A percentile compares a stretch with the other conserved stretches of the same genome.
These are phyloP conservation scores for Dascillus cervinus DNA, from an alignment of 2,888 invertebrate species.

Conservation along the genomic window DNA sequence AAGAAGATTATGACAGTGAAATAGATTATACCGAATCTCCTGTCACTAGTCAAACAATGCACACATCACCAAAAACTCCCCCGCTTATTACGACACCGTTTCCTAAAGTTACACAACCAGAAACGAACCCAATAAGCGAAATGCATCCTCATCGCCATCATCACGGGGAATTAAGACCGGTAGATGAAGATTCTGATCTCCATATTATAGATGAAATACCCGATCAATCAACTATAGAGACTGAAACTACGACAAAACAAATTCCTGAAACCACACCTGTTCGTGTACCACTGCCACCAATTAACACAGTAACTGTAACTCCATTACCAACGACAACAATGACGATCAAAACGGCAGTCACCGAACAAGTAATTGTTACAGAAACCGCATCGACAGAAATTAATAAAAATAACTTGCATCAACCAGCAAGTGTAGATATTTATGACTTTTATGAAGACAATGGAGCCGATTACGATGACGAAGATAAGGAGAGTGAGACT, in stretches of 20 bases:
- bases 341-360: constrained; percentile 8
- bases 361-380: constrained; percentile 5
- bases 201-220: constrained; percentile 14
- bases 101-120: too few species aligned
- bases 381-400: too few species aligned
- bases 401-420: too few species aligned
- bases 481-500: constrained; percentile 40
- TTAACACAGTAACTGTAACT: neutral
- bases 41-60: constrained; percentile 14
- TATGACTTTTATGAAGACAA: too few species aligned
- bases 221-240: constrained; percentile 1
- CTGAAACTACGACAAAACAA: too few species aligned
- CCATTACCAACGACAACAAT: constrained; percentile 4
- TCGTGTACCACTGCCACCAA: constrained; percentile 8
- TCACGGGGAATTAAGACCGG: constrained; percentile 37
- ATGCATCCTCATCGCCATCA: constrained; percentile 44
- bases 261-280: constrained; percentile 13
- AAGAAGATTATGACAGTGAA: constrained; percentile 12
- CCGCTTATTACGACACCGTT: constrained; percentile 14
- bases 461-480: constrained; percentile 40
- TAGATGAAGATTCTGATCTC: constrained; percentile 21
- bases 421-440: too few species aligned
- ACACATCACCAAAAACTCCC: constrained; percentile 2
- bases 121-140: constrained; percentile 15
- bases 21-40: constrained; percentile 7